phyloP scores from a whole-genome alignment of 2,113 vertebrate species.

The Epinephelus lanceolatus region DNA sequence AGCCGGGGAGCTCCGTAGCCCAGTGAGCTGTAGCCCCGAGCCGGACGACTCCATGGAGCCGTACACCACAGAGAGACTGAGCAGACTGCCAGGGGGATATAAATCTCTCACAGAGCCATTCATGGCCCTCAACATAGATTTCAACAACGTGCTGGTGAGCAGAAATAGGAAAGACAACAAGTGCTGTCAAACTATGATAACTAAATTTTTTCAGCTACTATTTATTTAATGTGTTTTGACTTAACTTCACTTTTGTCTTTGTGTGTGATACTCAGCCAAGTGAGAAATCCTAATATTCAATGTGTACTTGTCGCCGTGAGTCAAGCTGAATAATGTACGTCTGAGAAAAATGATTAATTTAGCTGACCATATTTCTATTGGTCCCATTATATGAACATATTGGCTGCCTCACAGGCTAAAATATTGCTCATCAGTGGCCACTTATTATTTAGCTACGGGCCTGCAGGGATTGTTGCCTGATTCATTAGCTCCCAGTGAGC shows the following conservation, averaged over 20 bases:
- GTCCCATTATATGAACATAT: constrained; percentile 13
- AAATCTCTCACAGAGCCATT: constrained; percentile 89
- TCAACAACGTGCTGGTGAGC: constrained; percentile 93
- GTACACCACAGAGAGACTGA: constrained; percentile 96
- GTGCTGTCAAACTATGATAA: neutral
- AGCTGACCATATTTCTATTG: constrained; percentile 13
- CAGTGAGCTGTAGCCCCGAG: constrained; percentile 83
- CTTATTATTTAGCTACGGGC: constrained; percentile 17
- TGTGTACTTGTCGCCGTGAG: neutral
- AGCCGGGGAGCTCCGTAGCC: constrained; percentile 89
- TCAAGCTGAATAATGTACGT: neutral
- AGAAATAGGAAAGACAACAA: neutral
- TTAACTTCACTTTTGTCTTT: neutral
- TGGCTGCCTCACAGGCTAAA: constrained; percentile 15
- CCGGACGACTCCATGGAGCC: constrained; percentile 91
- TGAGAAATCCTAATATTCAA: neutral
- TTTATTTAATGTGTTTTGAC: neutral
- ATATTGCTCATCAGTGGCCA: constrained; percentile 10
- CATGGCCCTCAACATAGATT: constrained; percentile 91
- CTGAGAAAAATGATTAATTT: constrained; percentile 13
- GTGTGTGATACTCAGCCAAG: neutral
- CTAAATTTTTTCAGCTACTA: neutral
- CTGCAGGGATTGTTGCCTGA: constrained; percentile 25
- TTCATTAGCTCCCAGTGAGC: constrained; percentile 20
- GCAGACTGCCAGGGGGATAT: constrained; percentile 91